Base-by-base conservation (phyloP, 2,797 vertebrate species). In the Coregonus sp. region DNA sequence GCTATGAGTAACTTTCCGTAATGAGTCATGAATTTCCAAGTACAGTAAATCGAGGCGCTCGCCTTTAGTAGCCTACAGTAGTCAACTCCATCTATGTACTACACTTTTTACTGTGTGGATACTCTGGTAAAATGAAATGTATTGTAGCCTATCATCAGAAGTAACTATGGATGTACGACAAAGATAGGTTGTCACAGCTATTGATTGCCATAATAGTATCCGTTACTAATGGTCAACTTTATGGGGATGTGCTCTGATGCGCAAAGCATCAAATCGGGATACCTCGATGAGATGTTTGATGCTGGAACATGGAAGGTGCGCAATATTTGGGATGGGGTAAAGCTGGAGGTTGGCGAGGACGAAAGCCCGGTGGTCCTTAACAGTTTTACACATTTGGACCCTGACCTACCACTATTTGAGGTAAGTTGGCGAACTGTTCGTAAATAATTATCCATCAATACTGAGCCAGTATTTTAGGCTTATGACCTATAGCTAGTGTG, bases 381-480 rank as follows among this genome's bases (percentile, higher is more conserved):
- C 92, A 98, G 97, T 87, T 97, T 98, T 90, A 98, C 97, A 0
- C 97, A 97, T 87, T 92, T 98, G 84, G 97, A 98, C 87, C 97
- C 97, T 4, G 97, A 98, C 89, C 91, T 98, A 85, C 97, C 97
- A 74, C 93, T 94, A 72, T 87, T 95, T 80, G 96, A 98, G 96
- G 97, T 98, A 95, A 94, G 94, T 16, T 7, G 15, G 31, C 12
- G 31, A 35, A 33, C 40, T 56, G 52, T 56, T 4, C 52, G 14
- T 56, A 56, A 56, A 56, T 1, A n/a, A 6, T 6, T 18, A 4
- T 56, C 16, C 16, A 56, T n/a, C 15, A n/a, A 20, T 61, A 11
- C 56, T 20, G 16, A 20, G 56, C n/a, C 56, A 61, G 2, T 61
- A 20, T n/a, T 61, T 47, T 61, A n/a, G n/a, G 6, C n/a, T 61